A percentile compares a stretch with the other conserved stretches of the same genome.
phyloP scores from a whole-genome alignment of 2,113 vertebrate genomes.

The Grus americana region DNA sequence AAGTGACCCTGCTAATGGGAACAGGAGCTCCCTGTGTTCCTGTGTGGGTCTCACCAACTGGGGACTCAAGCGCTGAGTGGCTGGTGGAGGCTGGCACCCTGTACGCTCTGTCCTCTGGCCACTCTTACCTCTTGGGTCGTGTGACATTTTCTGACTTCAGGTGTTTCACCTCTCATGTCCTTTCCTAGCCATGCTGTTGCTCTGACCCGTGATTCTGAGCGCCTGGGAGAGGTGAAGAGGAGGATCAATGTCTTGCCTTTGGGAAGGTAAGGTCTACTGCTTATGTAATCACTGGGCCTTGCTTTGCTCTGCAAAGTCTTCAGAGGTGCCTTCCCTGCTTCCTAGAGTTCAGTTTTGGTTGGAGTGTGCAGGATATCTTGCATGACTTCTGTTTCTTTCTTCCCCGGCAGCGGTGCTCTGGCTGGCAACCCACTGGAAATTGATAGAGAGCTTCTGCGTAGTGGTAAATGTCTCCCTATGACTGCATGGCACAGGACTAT shows the following conservation, averaged over 20 bases:
- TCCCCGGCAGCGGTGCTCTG: conserved; percentile 85
- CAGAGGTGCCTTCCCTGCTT: not conserved
- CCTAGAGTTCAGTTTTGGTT: not conserved
- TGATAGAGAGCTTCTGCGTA: conserved; percentile 84
- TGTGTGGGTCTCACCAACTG: too few species aligned
- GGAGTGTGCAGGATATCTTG: too few species aligned
- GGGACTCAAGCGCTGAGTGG: too few species aligned
- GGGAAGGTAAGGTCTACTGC: conserved; percentile 81
- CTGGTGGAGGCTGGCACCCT: too few species aligned
- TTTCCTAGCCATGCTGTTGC: conserved; percentile 72
- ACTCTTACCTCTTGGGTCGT: too few species aligned
- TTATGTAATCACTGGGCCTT: not conserved
- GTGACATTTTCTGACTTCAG: not conserved
- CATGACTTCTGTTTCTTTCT: not conserved
- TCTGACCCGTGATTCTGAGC: conserved; percentile 82
- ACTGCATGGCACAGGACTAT: rapidly evolving
- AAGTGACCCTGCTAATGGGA: not conserved
- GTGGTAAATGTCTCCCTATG: conserved; percentile 71
- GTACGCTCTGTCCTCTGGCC: not conserved
- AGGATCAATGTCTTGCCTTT: conserved; percentile 87
- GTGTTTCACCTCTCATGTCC: not conserved
- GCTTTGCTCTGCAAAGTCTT: not conserved
- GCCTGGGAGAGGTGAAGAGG: conserved; percentile 81
- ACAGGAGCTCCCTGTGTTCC: not conserved
- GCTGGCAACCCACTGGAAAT: conserved; percentile 90